A percentile compares a stretch with the other conserved stretches of the same genome.
Conservation (phyloP, 2,888 invertebrate genomes). For the Synanthedon tipuliformis region DNA sequence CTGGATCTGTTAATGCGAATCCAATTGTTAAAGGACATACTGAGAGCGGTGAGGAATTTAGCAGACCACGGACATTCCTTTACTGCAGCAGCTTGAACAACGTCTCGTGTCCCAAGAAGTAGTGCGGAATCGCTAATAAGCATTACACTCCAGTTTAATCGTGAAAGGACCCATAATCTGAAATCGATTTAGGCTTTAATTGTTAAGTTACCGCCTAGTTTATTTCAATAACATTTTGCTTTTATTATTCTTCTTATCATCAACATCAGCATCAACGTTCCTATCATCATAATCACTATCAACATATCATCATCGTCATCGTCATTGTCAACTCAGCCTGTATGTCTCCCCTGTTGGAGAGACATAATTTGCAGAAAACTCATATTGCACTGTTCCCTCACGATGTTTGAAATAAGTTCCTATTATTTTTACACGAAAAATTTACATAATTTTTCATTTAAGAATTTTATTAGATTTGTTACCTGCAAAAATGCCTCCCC, state of each 20-base stretch:
- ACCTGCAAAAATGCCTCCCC: conserved; percentile 58
- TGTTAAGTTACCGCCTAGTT: no score
- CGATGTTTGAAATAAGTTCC: background rate
- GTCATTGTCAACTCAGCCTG: no score
- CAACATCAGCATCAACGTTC: no score
- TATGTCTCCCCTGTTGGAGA: no score
- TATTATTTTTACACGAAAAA: background rate
- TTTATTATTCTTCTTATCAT: no score
- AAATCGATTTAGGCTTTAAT: conserved; percentile 2
- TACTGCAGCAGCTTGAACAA: conserved; percentile 34
- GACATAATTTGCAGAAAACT: no score
- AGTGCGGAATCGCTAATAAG: conserved; percentile 40
- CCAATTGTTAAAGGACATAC: conserved; percentile 39
- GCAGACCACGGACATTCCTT: conserved; percentile 48
- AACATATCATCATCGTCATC: no score
- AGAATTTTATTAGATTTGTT: background rate
- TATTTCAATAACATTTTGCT: no score
- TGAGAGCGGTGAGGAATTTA: conserved; percentile 32
- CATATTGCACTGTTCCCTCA: no score
- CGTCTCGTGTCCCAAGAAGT: conserved; percentile 38
- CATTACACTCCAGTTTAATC: conserved; percentile 40
- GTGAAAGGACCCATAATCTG: conserved; percentile 52
- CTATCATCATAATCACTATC: no score
- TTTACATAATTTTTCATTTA: no score
- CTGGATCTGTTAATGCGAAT: conserved; percentile 27